phyloP scores from a whole-genome alignment of 2,113 vertebrate genomes.

The Syngnathus typhle region DNA sequence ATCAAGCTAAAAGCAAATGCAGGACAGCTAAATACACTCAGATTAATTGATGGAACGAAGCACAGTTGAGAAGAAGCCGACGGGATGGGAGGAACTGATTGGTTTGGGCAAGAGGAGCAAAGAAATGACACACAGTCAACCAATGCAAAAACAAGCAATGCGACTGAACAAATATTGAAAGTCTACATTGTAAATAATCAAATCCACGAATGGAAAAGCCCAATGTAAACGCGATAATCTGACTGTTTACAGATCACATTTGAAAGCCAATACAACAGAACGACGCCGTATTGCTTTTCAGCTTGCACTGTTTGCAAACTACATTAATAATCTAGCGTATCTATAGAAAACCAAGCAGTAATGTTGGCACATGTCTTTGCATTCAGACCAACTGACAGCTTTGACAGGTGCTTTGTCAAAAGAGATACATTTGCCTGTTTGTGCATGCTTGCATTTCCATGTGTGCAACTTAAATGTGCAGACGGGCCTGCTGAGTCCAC shows the following conservation, averaged over 20 bases:
- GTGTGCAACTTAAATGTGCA: conserved; percentile 33
- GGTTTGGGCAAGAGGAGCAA: not conserved
- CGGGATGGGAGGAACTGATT: not conserved
- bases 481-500: conserved; percentile 55
- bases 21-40: not conserved
- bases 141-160: not conserved
- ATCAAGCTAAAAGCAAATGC: not conserved
- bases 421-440: conserved; percentile 31
- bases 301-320: conserved; percentile 9
- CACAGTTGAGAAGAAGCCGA: not conserved
- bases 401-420: conserved; percentile 49
- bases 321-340: conserved; percentile 24
- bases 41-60: not conserved
- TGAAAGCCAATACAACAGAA: not conserved
- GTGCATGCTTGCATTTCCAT: conserved; percentile 14
- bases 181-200: conserved; percentile 24
- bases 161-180: not conserved
- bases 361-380: conserved; percentile 27
- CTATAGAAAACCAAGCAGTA: conserved; percentile 29
- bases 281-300: conserved; percentile 28
- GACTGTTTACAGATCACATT: not conserved
- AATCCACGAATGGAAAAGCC: not conserved
- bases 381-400: conserved; percentile 29
- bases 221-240: not conserved
- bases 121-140: not conserved